phyloP scores from a whole-genome alignment of 2,797 vertebrate species.

The Coluber constrictor region DNA sequence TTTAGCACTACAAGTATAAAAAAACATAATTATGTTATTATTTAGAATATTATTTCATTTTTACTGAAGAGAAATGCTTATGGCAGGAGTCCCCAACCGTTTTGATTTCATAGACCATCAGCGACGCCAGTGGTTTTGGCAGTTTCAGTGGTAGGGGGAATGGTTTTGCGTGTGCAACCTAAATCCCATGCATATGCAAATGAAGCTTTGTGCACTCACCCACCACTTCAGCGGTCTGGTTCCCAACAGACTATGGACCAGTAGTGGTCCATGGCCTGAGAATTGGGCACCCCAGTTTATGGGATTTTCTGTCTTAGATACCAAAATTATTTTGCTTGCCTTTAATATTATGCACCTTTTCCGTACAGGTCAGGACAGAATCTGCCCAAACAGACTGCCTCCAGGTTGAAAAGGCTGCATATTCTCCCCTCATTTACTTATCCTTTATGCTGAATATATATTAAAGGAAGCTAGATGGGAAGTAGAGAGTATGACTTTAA shows the following conservation, averaged over 20 bases:
- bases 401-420: background rate
- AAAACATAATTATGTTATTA: no score
- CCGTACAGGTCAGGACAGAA: background rate
- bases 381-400: background rate
- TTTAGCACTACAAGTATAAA: background rate
- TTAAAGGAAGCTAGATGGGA: background rate
- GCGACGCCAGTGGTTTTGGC: fast-evolving
- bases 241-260: background rate
- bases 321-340: background rate
- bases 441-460: background rate
- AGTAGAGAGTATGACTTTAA: background rate
- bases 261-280: no score
- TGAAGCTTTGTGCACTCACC: background rate
- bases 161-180: background rate
- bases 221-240: background rate
- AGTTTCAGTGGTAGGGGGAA: no score
- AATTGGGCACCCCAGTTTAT: background rate
- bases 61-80: background rate
- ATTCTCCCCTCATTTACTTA: background rate
- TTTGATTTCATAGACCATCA: no score
- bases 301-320: background rate
- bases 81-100: no score
- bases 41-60: background rate
- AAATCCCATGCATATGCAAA: background rate
- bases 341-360: background rate